A percentile compares a stretch with the other conserved stretches of the same genome.
phyloP scores from a whole-genome alignment of 2,888 invertebrate species.

The Germaria angustata region DNA sequence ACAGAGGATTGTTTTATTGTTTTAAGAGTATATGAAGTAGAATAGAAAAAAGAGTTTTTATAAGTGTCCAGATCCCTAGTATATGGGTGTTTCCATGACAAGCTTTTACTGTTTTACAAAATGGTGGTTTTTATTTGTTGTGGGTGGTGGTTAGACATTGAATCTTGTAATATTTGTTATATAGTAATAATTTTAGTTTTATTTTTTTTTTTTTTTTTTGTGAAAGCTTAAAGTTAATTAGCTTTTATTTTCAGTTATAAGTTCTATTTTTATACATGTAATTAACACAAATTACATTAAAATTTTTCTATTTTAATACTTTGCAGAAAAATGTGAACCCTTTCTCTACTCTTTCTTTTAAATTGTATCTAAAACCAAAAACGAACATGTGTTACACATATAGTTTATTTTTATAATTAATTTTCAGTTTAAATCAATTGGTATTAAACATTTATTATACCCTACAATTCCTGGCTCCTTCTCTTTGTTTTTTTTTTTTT shows the following conservation, averaged over 20 bases:
- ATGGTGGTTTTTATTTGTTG: conserved; percentile 37
- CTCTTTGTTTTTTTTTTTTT: not conserved
- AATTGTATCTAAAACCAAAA: conserved; percentile 40
- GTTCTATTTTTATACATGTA: conserved; percentile 19
- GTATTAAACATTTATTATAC: conserved; percentile 43
- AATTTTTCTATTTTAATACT: conserved; percentile 7
- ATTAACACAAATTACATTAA: conserved; percentile 59
- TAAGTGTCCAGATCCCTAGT: conserved; percentile 18
- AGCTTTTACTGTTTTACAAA: conserved; percentile 33
- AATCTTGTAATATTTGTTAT: conserved; percentile 12
- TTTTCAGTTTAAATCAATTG: not conserved
- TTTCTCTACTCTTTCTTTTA: not conserved
- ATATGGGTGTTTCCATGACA: conserved; percentile 34
- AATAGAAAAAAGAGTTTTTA: not conserved
- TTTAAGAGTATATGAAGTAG: not conserved
- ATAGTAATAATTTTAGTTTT: conserved; percentile 6
- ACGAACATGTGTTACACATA: conserved; percentile 57
- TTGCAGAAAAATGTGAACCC: conserved; percentile 10
- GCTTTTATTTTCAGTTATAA: not conserved
- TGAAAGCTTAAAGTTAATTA: not conserved
- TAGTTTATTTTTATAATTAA: conserved; percentile 33
- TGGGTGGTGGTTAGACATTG: conserved; percentile 30
- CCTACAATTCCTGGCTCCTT: conserved; percentile 62
- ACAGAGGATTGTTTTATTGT: not conserved
- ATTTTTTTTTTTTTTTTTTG: too few relatives aligned